Evolutionary conservation across 2,113 vertebrate genomes (phyloP).

Genomic region (Tapirus terrestris): DNA sequence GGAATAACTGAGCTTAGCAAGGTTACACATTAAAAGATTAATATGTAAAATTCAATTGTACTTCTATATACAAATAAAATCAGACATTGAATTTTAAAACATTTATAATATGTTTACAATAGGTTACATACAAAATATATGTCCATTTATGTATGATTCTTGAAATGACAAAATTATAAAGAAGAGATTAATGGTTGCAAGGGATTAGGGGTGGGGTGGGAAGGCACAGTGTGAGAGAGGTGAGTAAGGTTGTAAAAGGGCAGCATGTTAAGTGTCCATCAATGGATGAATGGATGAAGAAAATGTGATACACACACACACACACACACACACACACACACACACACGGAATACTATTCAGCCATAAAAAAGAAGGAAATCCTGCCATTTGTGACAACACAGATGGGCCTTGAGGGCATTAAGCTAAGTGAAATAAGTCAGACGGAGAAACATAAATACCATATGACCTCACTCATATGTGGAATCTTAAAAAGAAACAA

Average conservation of each 20-base stretch:
- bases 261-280: not conserved
- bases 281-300: too few species aligned
- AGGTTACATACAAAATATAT: not conserved
- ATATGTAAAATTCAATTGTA: not conserved
- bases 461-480: too few species aligned
- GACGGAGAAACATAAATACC: too few species aligned
- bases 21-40: not conserved
- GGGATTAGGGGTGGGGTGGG: not conserved
- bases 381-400: too few species aligned
- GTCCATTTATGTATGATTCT: not conserved
- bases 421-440: too few species aligned
- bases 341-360: too few species aligned
- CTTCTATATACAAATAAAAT: constrained; percentile 9
- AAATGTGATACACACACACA: too few species aligned
- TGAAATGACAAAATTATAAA: not conserved
- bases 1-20: not conserved
- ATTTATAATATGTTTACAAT: not conserved
- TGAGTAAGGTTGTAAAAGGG: not conserved
- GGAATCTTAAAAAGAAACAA: too few species aligned
- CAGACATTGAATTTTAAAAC: not conserved
- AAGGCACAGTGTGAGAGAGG: not conserved
- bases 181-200: not conserved
- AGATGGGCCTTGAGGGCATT: too few species aligned
- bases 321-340: too few species aligned
- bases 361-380: too few species aligned